A percentile compares a stretch with the other conserved stretches of the same genome.
phyloP scores from a whole-genome alignment of 2,888 invertebrate species.

The Esperia sulphurella region DNA sequence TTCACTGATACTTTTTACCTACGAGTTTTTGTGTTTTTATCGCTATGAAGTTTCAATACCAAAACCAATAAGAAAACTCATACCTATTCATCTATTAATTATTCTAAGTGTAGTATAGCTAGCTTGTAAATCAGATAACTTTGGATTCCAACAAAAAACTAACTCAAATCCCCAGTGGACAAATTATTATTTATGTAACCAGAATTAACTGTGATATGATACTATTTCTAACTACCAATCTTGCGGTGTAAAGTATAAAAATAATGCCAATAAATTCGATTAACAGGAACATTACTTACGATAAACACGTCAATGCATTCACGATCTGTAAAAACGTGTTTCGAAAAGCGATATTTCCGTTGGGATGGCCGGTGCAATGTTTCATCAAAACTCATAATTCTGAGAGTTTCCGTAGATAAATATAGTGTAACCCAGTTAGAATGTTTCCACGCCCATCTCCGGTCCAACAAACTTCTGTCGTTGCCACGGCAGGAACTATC shows the following conservation, averaged over 20 bases:
- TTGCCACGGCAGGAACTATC: slow-evolving; percentile 9
- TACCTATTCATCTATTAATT: too few species aligned
- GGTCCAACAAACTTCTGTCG: slow-evolving; percentile 28
- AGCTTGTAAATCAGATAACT: too few species aligned
- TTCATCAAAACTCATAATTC: slow-evolving; percentile 76
- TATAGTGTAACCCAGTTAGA: slow-evolving; percentile 66
- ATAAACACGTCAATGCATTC: slow-evolving; percentile 32
- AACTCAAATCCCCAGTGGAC: not conserved
- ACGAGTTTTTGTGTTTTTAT: too few species aligned
- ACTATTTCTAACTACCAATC: slow-evolving; percentile 3
- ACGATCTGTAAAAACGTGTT: slow-evolving; percentile 23
- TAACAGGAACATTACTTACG: slow-evolving; percentile 14
- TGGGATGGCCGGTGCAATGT: slow-evolving; percentile 36
- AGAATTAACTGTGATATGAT: slow-evolving; percentile 5
- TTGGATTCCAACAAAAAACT: not conserved
- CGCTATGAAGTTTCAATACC: too few species aligned
- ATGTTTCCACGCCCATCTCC: slow-evolving; percentile 30
- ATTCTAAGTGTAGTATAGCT: too few species aligned
- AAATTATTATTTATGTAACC: not conserved
- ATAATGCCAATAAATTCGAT: slow-evolving; percentile 12
- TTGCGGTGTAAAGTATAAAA: slow-evolving; percentile 1
- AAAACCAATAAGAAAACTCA: too few species aligned
- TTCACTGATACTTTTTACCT: too few species aligned
- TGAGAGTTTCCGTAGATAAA: slow-evolving; percentile 66
- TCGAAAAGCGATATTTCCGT: slow-evolving; percentile 15